Conservation (phyloP, 1,140 invertebrate genomes). For the Drosophila baimaii region DNA sequence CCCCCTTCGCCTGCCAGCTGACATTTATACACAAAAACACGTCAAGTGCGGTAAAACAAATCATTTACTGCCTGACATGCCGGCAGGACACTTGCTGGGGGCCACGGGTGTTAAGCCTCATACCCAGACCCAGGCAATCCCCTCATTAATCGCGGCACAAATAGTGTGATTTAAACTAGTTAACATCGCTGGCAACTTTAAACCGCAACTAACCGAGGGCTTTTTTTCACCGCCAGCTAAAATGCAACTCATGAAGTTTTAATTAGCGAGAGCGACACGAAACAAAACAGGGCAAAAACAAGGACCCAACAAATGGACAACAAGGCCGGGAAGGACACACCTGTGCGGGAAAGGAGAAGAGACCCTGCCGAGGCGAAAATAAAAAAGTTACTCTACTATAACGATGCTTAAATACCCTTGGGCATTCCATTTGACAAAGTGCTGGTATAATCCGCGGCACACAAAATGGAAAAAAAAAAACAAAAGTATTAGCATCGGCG, state of each 20-base stretch:
- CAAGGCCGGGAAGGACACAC: conserved; percentile 24
- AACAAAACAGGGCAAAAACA: conserved; percentile 19
- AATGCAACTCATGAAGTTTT: conserved; percentile 68
- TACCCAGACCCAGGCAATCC: not conserved
- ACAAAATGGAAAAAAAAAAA: conserved; percentile 18
- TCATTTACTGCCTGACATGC: conserved; percentile 59
- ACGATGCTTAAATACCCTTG: conserved; percentile 21
- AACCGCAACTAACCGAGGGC: conserved; percentile 43
- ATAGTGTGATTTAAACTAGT: conserved; percentile 39
- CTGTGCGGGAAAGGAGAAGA: conserved; percentile 22
- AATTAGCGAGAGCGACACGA: conserved; percentile 54
- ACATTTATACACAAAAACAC: conserved; percentile 48
- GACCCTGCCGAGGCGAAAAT: conserved; percentile 4
- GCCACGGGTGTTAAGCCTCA: not conserved
- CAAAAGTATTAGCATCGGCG: conserved; percentile 4
- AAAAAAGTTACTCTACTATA: conserved; percentile 18
- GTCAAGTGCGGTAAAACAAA: conserved; percentile 62
- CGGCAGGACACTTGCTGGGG: conserved; percentile 27
- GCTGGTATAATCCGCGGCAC: conserved; percentile 20
- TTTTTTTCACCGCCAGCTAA: conserved; percentile 26
- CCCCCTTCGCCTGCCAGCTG: conserved; percentile 26
- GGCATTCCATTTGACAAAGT: conserved; percentile 33
- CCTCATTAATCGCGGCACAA: conserved; percentile 16
- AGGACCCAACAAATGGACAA: conserved; percentile 23
- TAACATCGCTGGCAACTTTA: conserved; percentile 40